Base-by-base conservation (phyloP, 2,113 vertebrate species). In the Notechis scutatus region DNA sequence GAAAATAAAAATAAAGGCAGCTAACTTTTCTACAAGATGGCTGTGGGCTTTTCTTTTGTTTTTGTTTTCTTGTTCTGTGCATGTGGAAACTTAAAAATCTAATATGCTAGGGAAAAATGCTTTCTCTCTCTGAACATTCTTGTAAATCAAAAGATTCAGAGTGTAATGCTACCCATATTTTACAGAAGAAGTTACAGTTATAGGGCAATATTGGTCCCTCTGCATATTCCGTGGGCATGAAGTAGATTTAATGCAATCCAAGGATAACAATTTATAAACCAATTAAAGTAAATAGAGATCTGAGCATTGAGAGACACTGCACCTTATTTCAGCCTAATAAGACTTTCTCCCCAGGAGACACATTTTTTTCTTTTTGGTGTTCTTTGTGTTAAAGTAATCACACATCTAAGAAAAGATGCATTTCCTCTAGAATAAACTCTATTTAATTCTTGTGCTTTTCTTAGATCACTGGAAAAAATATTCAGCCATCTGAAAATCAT, bases 281-380 rank as follows among this genome's bases (percentile, higher is more conserved):
- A 87, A 89, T 93, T 93, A 91, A 93, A 94, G 91, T 92, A 92
- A 93, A 54, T 3, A 91, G 88, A 92, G 50, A 55, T 90, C 26
- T 91, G 50, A 92, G 91, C 69, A 81, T 8, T 5, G 1, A 87
- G 93, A 54, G 21, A 95, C 10, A 64, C 21, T 90, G 47, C 14
- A 34, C 45, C 87, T 94, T 95, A 89, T 95, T 95, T 94, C 89
- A 95, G 57, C 29, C 45, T 95, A 42, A 42, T 88, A 94, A 93
- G 87, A 74, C 57, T 87, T 94, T 57, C 90, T 95, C 45, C 34
- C 74, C 81, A 93, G 91, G 50, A 92, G 6, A 24, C 91, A 24
- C 90, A 9, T 9, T 90, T 96, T 93, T 52, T 90, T 96, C 93
- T 52, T 94, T 90, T 39, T 90, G 42, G 85, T 93, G 23, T 57